Conservation (phyloP, 92 coral and sea anemone species). For the Virgularia gustaviana region DNA sequence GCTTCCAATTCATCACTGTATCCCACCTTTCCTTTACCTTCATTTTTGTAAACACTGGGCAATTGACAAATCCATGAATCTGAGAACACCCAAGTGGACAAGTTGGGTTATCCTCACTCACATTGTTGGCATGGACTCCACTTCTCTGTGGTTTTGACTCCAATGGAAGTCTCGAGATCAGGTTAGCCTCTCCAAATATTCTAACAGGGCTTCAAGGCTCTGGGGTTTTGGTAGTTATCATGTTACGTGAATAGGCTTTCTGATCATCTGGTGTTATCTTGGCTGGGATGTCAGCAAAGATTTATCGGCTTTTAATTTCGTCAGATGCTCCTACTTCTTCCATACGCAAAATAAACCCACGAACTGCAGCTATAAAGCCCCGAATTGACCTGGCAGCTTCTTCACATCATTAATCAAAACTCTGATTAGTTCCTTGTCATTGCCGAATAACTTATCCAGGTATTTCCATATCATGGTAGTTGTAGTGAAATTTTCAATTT, state of each 20-base stretch:
- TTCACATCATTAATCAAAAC: slow-evolving; percentile 13
- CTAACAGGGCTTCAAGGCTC: no score
- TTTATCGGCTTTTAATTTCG: background rate
- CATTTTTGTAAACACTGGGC: no score
- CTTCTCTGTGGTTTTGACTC: no score
- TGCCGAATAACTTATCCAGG: slow-evolving; percentile 2
- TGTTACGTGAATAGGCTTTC: slow-evolving; percentile 13
- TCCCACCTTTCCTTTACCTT: no score
- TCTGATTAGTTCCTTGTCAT: slow-evolving; percentile 12
- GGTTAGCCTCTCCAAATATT: no score
- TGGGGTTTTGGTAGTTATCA: no score
- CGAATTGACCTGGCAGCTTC: slow-evolving; percentile 16
- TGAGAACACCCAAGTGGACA: no score
- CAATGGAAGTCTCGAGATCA: no score
- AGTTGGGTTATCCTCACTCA: no score
- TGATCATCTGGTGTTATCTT: background rate
- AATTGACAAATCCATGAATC: no score
- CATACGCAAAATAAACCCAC: slow-evolving; percentile 14
- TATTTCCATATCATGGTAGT: background rate
- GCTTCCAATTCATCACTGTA: no score
- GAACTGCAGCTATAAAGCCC: slow-evolving; percentile 3
- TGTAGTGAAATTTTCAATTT: slow-evolving; percentile 9
- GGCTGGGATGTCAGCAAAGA: slow-evolving; percentile 11
- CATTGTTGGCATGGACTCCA: no score
- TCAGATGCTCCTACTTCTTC: slow-evolving; percentile 22